Base-by-base conservation (phyloP, 2,797 vertebrate genomes). In the Gadopsis marmoratus region DNA sequence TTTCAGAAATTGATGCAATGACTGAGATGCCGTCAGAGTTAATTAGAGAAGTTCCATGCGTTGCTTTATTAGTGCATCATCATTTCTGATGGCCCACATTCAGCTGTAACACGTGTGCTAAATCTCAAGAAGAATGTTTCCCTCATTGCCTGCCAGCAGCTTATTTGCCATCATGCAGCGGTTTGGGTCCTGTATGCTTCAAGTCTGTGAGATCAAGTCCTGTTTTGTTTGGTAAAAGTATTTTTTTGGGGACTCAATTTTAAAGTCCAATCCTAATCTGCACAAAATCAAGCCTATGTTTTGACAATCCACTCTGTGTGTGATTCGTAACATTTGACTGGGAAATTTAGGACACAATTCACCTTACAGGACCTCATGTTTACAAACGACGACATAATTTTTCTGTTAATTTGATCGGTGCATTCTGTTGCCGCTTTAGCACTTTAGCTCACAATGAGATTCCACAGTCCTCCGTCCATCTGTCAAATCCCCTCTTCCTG, bases 401-500 rank as follows among this genome's bases (percentile, higher is more conserved):
- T 56, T 53, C 67, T 58, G 65, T 79, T 86, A 62, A 90, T 86
- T 55, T 74, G 51, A 79, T 59, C 5, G 4, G 43, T 21, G 51
- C 47, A 41, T 79, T 74, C 59, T 58, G 73, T 48, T 33, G 37
- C 59, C 0, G 26, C 71, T 69, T 62, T 67, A 76, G 85, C 39
- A 66, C 47, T 53, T 67, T 50, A 19, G 65, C 69, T 77, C 71
- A 67, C 69, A 71, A 76, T 75, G 71, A 81, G 71, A 83, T 81
- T 78, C 82, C 75, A 11, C 70, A 26, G 69, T 75, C 63, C 78
- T 85, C 83, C 63, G 76, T 85, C 83, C 74, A 69, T 90, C 83
- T 91, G 89, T 92, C 91, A 89, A 45, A 85, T 85, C 81, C 63
- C 65, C 67, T 87, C 82, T 77, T 79, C 81, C 89, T 86, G 88